phyloP scores from a whole-genome alignment of 2,797 vertebrate genomes.

The Sebastiscus tertius region DNA sequence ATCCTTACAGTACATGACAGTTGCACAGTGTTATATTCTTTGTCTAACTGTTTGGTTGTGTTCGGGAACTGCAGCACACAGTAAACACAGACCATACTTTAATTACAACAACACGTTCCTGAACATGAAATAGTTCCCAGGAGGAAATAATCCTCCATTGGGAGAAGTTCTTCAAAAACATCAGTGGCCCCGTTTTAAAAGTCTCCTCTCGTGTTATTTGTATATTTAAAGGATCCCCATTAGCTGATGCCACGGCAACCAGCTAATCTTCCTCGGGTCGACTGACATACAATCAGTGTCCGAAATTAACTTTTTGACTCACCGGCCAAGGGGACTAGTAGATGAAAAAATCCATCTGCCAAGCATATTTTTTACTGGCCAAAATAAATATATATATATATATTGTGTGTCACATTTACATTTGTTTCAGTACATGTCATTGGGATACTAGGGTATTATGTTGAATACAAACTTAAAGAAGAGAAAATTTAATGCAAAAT shows the following conservation, averaged over 20 bases:
- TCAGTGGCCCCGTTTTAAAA: slow-evolving; percentile 11
- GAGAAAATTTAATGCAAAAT: too few species aligned
- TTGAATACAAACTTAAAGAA: too few species aligned
- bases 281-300: not conserved
- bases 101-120: slow-evolving; percentile 11
- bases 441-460: too few species aligned
- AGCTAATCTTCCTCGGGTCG: not conserved
- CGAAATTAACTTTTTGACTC: not conserved
- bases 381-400: too few species aligned
- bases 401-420: too few species aligned
- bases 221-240: not conserved
- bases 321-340: not conserved
- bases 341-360: not conserved
- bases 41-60: not conserved
- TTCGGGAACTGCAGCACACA: not conserved
- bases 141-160: not conserved
- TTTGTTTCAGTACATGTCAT: too few species aligned
- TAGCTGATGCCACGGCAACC: not conserved
- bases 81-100: not conserved
- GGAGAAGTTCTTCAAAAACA: slow-evolving; percentile 34
- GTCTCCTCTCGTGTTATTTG: not conserved
- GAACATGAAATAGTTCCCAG: not conserved
- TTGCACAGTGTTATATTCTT: not conserved
- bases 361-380: too few species aligned
- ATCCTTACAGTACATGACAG: not conserved